Evolutionary conservation across 2,797 vertebrate species (phyloP).

Genomic region (Thamnophis elegans): DNA sequence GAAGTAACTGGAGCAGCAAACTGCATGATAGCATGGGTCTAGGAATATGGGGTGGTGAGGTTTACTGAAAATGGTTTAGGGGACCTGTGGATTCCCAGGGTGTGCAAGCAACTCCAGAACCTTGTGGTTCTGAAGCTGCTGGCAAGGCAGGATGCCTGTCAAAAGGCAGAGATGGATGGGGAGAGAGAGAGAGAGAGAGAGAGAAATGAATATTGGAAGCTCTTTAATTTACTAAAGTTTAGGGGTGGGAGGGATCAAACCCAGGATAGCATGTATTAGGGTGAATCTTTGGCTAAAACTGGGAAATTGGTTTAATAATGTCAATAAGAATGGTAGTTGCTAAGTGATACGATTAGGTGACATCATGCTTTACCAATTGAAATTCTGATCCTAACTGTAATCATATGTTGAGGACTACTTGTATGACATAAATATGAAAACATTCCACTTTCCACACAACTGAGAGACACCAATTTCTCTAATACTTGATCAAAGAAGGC

Average conservation of each 20-base stretch:
- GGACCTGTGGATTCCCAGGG: background rate
- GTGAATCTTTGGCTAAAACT: background rate
- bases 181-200: too few species aligned
- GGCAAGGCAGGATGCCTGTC: background rate
- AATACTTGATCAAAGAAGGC: background rate
- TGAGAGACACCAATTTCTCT: background rate
- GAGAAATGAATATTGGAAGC: background rate
- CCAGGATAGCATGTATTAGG: background rate
- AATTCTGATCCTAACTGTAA: background rate
- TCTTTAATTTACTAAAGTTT: background rate
- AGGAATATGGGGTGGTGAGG: background rate
- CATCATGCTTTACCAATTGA: background rate
- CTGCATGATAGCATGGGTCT: background rate
- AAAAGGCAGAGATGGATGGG: background rate
- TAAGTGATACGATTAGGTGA: background rate
- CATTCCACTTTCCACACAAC: background rate
- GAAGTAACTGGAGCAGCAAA: background rate
- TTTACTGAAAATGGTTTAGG: background rate
- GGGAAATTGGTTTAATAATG: background rate
- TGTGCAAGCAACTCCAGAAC: background rate
- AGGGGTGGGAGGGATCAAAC: background rate
- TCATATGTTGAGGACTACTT: background rate
- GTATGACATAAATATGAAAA: background rate
- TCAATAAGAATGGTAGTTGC: background rate
- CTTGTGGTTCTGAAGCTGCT: background rate